phyloP scores from a whole-genome alignment of 2,113 vertebrate genomes.

The Enhydra lutris region DNA sequence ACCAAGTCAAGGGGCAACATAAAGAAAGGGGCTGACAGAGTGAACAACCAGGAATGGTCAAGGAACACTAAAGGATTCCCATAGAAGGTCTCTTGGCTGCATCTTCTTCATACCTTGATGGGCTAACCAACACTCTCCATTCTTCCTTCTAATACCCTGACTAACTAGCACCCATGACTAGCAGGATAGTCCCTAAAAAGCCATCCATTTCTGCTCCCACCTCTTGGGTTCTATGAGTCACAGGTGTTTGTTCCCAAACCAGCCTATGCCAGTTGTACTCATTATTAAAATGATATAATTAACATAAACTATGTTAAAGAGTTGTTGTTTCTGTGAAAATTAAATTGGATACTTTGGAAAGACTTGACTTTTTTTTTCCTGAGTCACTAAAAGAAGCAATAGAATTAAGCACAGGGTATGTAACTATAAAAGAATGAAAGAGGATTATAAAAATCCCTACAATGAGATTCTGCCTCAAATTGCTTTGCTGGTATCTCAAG shows the following conservation, averaged over 20 bases:
- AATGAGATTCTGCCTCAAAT: not conserved
- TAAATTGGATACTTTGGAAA: not conserved
- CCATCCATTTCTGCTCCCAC: not conserved
- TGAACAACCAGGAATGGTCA: not conserved
- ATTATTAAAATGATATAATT: not conserved
- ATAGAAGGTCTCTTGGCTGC: not conserved
- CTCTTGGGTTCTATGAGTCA: not conserved
- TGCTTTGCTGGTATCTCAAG: not conserved
- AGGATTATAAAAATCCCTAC: constrained; percentile 30
- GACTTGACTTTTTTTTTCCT: not conserved
- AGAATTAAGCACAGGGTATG: not conserved
- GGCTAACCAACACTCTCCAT: not conserved
- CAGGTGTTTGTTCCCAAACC: not conserved
- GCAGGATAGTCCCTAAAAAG: not conserved
- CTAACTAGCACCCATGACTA: not conserved
- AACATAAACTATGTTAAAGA: not conserved
- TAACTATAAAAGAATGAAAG: constrained; percentile 14
- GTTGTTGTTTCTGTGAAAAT: constrained; percentile 21
- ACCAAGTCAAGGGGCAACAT: not conserved
- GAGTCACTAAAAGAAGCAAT: constrained; percentile 1
- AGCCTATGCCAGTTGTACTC: not conserved
- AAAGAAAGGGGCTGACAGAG: not conserved
- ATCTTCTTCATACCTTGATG: not conserved
- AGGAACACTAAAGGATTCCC: not conserved
- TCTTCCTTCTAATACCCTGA: not conserved